Base-by-base conservation (phyloP, 2,888 invertebrate genomes). In the Microplitis manilae region DNA sequence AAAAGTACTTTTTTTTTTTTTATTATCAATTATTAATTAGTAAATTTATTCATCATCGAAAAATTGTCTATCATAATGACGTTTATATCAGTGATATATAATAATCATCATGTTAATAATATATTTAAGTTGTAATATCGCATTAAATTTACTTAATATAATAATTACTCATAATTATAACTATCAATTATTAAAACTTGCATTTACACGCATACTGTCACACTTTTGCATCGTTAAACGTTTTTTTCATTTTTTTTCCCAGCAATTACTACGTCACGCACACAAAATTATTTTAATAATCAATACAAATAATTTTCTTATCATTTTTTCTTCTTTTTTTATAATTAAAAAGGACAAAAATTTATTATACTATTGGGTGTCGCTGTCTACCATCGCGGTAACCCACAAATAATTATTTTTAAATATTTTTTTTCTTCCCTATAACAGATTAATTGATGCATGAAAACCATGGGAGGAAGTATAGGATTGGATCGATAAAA, bases 181-280 rank as follows among this genome's bases (percentile, higher is more conserved):
- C 87, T 86, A 86, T 84, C 84, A 86, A 86, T 87, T 86, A 87
- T 87, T 86, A 87, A 87, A 88, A 87, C 84, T 86, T 82, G 83
- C 85, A 84, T 85, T 82, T 83, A 76, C 76, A 50, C 68, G 72
- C 74, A 75, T 69, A 75, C 72, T 80, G 62, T 76, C 77, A 75
- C 79, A 65, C 75, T 76, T 71, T 61, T 61, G 77, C 75, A 13
- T 69, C 41, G 15, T 60, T 30, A 30, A 30, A 30, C 30, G 30
- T 39, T 74, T 68, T 62, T 74, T 62, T 59, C 68, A 39, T 74
- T 38, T 75, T 50, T 59, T 61, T n/a, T 69, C 13, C 30, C 50
- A 39, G 15, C 40, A 9, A 13, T 65, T 2, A 38, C 5, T 38
- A 70, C 17, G 7, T 71, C 30, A n/a, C 15, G 8, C 8, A 9